Evolutionary conservation across 2,797 vertebrate genomes (phyloP).

Genomic region (Thripadectes ignobilis): DNA sequence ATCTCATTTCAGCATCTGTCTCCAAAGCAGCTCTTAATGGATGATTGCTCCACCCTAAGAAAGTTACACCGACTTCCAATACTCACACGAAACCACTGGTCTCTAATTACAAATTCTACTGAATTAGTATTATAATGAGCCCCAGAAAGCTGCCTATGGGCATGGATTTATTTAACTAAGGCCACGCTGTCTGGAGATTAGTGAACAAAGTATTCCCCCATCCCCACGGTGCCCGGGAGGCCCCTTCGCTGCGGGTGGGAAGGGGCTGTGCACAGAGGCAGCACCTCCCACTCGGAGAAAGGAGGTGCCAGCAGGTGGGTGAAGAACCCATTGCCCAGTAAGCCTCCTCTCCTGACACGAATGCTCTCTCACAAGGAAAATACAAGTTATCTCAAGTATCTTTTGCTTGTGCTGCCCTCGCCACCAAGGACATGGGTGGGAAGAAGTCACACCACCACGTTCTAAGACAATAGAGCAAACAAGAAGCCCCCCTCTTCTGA

Average conservation of each 20-base stretch:
- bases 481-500: not conserved
- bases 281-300: rapidly evolving
- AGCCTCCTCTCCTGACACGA: not conserved
- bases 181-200: not conserved
- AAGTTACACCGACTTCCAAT: not conserved
- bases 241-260: rapidly evolving
- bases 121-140: constrained; percentile 44
- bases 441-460: not conserved
- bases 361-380: not conserved
- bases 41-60: not conserved
- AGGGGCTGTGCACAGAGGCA: not conserved
- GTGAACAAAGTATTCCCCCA: not conserved
- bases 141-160: constrained; percentile 30
- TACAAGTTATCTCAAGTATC: not conserved
- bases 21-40: not conserved
- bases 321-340: not conserved
- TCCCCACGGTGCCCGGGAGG: rapidly evolving
- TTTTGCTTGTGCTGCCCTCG: not conserved
- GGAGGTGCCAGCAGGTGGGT: not conserved
- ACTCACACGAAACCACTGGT: not conserved
- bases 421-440: rapidly evolving
- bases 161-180: constrained; percentile 45
- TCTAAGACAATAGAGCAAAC: not conserved
- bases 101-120: constrained; percentile 42
- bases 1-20: not conserved